Evolutionary conservation across 2,113 vertebrate species (phyloP), one percentile per base, ranked within the genome.

Genomic region (Arvicanthis niloticus): DNA sequence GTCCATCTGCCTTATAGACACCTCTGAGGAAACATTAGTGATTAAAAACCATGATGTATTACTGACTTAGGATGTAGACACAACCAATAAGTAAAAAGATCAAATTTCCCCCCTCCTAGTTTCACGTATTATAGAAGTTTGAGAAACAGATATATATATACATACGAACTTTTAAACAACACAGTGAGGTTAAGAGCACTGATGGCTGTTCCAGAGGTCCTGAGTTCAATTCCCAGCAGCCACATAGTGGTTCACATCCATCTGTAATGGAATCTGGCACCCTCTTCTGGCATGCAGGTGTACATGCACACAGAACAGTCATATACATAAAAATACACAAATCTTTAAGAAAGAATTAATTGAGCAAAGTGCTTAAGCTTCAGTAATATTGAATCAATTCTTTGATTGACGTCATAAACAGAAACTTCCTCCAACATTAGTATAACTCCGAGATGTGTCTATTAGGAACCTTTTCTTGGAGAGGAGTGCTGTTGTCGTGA

Each of bases 311-410:
- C 34, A 68, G 65, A 12, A 4, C 12, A 68, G 12, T 68, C 65
- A 68, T 34, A 68, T 34, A 34, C 13, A 31, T 68, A 34, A 15
- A 68, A 68, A 34, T 34, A 68, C 65, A 34, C 15, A 68, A 68
- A 34, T 68, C 29, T 68, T 34, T 68, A 24, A 8, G 22, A 60
- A 84, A 86, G 53, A 96, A 93, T 70, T n/a, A 17, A 70, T 22
- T 56, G 95, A 94, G 34, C 34, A 26, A 13, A 65, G 92, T 92
- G 45, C 77, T 26, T 51, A 89, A 96, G 29, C 51, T 76, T 94
- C 88, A 75, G 60, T 67, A 45, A 91, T 53, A 29, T 37, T 53
- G 76, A 93, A 86, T 82, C n/a, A 73, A 84, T 17, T 90, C 65
- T 95, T 67, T 34, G 31, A 60, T 0, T 78, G 76, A 95, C 5